phyloP scores from a whole-genome alignment of 2,797 vertebrate species.

The Eleutherodactylus coqui region DNA sequence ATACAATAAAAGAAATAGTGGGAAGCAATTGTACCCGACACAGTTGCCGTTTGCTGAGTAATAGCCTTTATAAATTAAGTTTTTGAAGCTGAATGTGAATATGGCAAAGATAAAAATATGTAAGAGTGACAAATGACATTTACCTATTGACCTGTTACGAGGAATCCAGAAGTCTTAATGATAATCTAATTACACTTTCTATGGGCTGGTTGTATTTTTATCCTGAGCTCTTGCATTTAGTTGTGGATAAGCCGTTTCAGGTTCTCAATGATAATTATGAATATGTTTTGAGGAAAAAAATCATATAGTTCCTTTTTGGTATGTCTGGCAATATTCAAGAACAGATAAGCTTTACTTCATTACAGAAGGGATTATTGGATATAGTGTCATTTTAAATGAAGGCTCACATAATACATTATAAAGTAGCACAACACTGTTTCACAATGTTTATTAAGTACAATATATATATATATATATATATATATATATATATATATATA shows the following conservation, averaged over 20 bases:
- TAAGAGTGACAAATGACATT: conserved; percentile 52
- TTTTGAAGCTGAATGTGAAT: conserved; percentile 36
- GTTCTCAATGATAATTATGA: conserved; percentile 21
- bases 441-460: background rate
- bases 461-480: too few species aligned
- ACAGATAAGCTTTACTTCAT: background rate
- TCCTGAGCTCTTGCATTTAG: background rate
- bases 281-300: background rate
- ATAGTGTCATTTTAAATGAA: background rate
- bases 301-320: background rate
- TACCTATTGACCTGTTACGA: conserved; percentile 43
- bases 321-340: background rate
- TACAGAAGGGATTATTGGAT: background rate
- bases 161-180: conserved; percentile 24
- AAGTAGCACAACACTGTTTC: background rate
- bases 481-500: too few species aligned
- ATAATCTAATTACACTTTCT: conserved; percentile 40
- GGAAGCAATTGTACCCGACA: conserved; percentile 40
- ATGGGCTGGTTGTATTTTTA: conserved; percentile 20
- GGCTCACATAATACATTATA: background rate
- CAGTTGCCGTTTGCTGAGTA: conserved; percentile 24
- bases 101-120: conserved; percentile 43
- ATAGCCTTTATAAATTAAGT: conserved; percentile 47
- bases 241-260: background rate
- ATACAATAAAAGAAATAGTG: conserved; percentile 46